Evolutionary conservation across 2,888 invertebrate genomes (phyloP), one percentile per base, ranked within the genome.

Genomic region (Amphipyra berbera): DNA sequence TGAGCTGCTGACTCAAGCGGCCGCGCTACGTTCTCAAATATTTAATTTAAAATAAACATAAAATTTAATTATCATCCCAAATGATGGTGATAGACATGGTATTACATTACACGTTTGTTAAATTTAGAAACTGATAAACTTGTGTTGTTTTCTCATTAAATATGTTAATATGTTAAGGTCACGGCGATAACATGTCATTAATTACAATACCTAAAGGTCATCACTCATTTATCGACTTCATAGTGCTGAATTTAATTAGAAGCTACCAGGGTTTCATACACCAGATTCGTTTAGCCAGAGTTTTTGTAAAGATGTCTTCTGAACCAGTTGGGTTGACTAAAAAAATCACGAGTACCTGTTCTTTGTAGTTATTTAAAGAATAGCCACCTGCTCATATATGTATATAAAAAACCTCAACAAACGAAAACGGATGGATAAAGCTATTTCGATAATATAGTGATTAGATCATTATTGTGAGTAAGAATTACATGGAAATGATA

Each of bases 31-130:
- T 10, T 47, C 48, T 10, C 33, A 44, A 60, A 66, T 48, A 14
- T 66, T 44, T 38, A 13, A 48, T 48, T 14, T 27, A n/a, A 65
- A 50, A 42, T 50, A 33, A 38, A 46, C 44, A 41, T 54, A 46
- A 49, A 66, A 54, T 33, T 33, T 38, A 8, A 44, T 66, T 14
- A 50, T 50, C 14, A 61, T 61, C 41, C 37, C 13, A 50, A 30
- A 9, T 38, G 30, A 63, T n/a, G 63, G 10, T 48, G 46, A 13
- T 15, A 42, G n/a, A 13, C 27, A 13, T 8, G 15, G 13, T 47
- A 42, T 52, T 9, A 33, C 0, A 15, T 50, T 42, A 38, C 48
- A 37, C 46, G 37, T 33, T 15, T 8, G 9, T 9, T 30, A 37
- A 21, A 5, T 21, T 44, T 44, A 15, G 12, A 27, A 2, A 6